A percentile compares a stretch with the other conserved stretches of the same genome.
Conservation (phyloP, 92 coral and sea anemone genomes). For the Heteractis magnifica region DNA sequence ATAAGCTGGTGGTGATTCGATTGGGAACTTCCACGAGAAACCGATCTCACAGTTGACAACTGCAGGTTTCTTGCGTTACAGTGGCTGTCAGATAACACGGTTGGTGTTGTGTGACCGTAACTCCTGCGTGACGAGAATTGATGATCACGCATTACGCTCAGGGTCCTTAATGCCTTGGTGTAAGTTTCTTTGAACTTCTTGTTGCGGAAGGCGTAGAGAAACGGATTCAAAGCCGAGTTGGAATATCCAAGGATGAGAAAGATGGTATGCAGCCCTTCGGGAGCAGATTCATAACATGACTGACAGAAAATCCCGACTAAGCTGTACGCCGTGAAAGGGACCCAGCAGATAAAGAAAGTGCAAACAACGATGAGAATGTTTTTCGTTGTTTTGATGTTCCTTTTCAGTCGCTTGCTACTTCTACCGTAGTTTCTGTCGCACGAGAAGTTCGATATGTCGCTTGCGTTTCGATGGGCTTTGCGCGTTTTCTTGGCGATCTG, state of each 20-base stretch:
- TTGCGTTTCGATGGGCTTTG: background rate
- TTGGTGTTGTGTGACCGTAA: slow-evolving; percentile 27
- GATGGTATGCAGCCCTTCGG: slow-evolving; percentile 29
- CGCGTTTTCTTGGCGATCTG: slow-evolving; percentile 52
- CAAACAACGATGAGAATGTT: slow-evolving; percentile 70
- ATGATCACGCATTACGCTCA: slow-evolving; percentile 4
- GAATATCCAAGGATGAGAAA: slow-evolving; percentile 62
- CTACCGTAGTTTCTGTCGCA: slow-evolving; percentile 25
- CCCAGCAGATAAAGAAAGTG: slow-evolving; percentile 78
- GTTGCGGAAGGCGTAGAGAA: slow-evolving; percentile 62
- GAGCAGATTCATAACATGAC: slow-evolving; percentile 36
- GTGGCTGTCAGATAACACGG: slow-evolving; percentile 23
- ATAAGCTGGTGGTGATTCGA: background rate
- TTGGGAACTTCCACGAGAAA: background rate
- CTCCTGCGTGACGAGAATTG: slow-evolving; percentile 28
- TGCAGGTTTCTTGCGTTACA: slow-evolving; percentile 22
- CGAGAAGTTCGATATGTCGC: slow-evolving; percentile 32
- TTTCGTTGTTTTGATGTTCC: slow-evolving; percentile 61
- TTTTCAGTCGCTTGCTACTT: slow-evolving; percentile 8
- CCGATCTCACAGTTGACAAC: background rate
- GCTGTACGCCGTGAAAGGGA: slow-evolving; percentile 68
- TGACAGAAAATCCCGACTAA: slow-evolving; percentile 33
- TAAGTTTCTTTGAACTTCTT: slow-evolving; percentile 56
- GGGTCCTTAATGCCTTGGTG: slow-evolving; percentile 12
- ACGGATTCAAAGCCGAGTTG: slow-evolving; percentile 66